A percentile compares a stretch with the other conserved stretches of the same genome.
These are phyloP conservation scores for Griposia aprilina DNA, from an alignment of 2,888 invertebrate species.

Conservation along the genomic window DNA sequence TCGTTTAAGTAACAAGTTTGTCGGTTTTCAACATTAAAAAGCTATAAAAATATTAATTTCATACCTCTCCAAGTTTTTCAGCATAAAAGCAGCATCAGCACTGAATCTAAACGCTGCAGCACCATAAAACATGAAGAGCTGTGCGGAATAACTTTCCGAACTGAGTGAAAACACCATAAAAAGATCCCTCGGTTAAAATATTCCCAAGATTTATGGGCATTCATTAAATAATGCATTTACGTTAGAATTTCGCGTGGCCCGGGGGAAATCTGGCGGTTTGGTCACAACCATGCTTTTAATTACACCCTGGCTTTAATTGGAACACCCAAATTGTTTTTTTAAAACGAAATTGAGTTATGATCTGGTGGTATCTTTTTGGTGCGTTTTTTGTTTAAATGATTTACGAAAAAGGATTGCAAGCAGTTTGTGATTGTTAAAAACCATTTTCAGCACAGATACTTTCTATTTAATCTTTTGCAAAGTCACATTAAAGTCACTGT, in stretches of 20 bases:
- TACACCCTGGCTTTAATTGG: slow-evolving; percentile 50
- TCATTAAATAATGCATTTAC: slow-evolving; percentile 67
- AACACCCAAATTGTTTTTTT: slow-evolving; percentile 53
- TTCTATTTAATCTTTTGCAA: not conserved
- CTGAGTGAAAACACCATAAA: slow-evolving; percentile 65
- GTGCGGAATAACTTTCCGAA: slow-evolving; percentile 60
- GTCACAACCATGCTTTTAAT: slow-evolving; percentile 63
- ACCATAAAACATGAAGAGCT: slow-evolving; percentile 63
- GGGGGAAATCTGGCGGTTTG: slow-evolving; percentile 62
- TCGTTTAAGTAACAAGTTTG: slow-evolving; percentile 53
- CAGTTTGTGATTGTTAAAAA: not conserved
- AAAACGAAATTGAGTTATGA: slow-evolving; percentile 51
- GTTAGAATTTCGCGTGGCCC: slow-evolving; percentile 48
- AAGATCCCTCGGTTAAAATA: slow-evolving; percentile 61
- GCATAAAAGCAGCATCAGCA: slow-evolving; percentile 58
- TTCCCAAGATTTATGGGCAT: slow-evolving; percentile 60
- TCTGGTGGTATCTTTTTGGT: slow-evolving; percentile 27
- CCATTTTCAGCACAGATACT: not conserved
- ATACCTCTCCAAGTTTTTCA: slow-evolving; percentile 53
- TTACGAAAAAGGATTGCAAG: not conserved
- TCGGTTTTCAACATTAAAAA: slow-evolving; percentile 50
- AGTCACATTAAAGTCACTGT: not conserved
- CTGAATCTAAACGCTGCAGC: slow-evolving; percentile 49
- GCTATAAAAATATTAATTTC: slow-evolving; percentile 61
- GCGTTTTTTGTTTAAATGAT: slow-evolving; percentile 14